Conservation (phyloP, 2,113 vertebrate species). For the Mustela lutreola region DNA sequence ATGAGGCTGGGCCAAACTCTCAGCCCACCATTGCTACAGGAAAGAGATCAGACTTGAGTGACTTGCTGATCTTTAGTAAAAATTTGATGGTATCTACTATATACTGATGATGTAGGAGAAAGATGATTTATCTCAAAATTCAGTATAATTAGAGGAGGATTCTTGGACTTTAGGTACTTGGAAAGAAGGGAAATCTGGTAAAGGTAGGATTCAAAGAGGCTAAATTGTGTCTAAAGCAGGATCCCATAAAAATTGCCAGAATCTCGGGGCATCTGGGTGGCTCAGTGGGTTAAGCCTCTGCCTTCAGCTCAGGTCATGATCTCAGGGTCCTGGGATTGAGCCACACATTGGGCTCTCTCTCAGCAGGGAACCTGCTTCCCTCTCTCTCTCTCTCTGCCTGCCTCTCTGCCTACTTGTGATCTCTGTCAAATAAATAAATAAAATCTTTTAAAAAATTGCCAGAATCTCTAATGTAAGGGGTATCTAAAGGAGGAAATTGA, state of each 20-base stretch:
- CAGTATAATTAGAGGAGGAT: not conserved
- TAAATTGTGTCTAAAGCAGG: not conserved
- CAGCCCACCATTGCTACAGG: not conserved
- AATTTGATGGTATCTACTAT: not conserved
- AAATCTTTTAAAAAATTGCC: not conserved
- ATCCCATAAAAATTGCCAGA: not conserved
- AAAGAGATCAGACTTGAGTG: not conserved
- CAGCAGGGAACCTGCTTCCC: too few relatives aligned
- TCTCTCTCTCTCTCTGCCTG: too few relatives aligned
- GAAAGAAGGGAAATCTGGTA: not conserved
- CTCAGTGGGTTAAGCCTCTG: too few relatives aligned
- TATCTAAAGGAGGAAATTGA: not conserved
- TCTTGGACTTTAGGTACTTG: not conserved
- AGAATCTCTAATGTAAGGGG: not conserved
- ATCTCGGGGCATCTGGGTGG: too few relatives aligned
- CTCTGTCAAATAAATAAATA: too few relatives aligned
- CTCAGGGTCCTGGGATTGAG: too few relatives aligned
- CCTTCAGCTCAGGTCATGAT: too few relatives aligned
- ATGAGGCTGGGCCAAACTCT: not conserved
- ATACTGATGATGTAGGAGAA: not conserved
- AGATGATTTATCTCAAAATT: not conserved
- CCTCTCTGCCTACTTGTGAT: too few relatives aligned
- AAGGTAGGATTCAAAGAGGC: not conserved
- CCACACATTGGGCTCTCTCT: too few relatives aligned
- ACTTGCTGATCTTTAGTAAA: not conserved